phyloP scores from a whole-genome alignment of 2,797 vertebrate genomes.

The Girardinus metallicus region DNA sequence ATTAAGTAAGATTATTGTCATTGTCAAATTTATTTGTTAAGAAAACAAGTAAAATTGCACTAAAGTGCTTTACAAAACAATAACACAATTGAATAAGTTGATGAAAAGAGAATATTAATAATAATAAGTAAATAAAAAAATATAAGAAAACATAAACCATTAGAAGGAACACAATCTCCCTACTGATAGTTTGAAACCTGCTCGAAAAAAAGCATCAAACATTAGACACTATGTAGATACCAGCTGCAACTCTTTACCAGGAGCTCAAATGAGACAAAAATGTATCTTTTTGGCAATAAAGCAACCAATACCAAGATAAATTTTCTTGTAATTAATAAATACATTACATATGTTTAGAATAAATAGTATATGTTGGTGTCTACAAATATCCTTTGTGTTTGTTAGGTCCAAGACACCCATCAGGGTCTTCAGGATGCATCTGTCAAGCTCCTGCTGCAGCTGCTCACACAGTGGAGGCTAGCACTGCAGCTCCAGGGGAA shows the following conservation, averaged over 20 bases:
- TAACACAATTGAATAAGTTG: too few relatives aligned
- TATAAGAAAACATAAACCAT: too few relatives aligned
- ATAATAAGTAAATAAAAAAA: too few relatives aligned
- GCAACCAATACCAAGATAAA: not conserved
- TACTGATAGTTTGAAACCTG: not conserved
- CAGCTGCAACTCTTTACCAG: too few relatives aligned
- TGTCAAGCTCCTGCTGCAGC: conserved; percentile 94
- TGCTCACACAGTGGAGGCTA: conserved; percentile 96
- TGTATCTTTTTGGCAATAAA: not conserved
- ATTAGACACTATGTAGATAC: not conserved
- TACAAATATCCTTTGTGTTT: not conserved
- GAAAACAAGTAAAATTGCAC: too few relatives aligned
- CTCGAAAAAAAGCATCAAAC: not conserved
- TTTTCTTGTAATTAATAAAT: not conserved
- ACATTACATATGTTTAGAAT: not conserved
- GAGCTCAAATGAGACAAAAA: not conserved
- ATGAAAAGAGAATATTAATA: too few relatives aligned
- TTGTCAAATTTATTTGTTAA: too few relatives aligned
- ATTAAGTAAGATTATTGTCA: not conserved
- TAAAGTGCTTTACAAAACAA: too few relatives aligned
- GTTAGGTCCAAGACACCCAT: conserved; percentile 91
- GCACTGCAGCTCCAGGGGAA: conserved; percentile 88
- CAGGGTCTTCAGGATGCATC: conserved; percentile 94
- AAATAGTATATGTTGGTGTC: not conserved
- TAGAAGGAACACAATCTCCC: not conserved